These are phyloP conservation scores for Alfaro cultratus DNA, from an alignment of 2,797 vertebrate genomes.

Conservation along the genomic window DNA sequence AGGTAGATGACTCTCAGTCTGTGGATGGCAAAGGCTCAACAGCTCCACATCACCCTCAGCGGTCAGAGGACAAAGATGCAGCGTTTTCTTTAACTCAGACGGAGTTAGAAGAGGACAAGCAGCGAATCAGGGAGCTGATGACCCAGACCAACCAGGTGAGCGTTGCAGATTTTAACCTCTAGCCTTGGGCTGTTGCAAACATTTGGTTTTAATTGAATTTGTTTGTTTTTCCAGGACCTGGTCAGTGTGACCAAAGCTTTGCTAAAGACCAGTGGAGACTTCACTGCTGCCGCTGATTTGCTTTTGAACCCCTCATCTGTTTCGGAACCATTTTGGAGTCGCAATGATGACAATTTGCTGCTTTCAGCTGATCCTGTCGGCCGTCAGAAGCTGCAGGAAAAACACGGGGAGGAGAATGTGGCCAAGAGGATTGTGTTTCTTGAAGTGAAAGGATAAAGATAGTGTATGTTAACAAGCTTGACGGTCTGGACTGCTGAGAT, in stretches of 20 bases:
- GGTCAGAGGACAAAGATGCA: background rate
- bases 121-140: constrained; percentile 82
- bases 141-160: constrained; percentile 77
- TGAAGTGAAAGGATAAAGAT: constrained; percentile 45
- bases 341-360: constrained; percentile 67
- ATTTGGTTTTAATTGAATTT: background rate
- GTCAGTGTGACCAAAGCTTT: constrained; percentile 87
- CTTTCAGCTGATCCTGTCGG: constrained; percentile 37
- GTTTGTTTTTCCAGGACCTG: constrained; percentile 72
- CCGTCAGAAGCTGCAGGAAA: constrained; percentile 63
- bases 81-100: constrained; percentile 53
- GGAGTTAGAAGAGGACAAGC: constrained; percentile 70
- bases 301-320: constrained; percentile 49
- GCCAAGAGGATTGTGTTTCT: constrained; percentile 76
- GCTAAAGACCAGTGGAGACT: constrained; percentile 88
- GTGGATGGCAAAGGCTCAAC: background rate
- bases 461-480: fast-evolving
- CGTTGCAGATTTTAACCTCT: background rate
- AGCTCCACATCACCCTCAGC: constrained; percentile 9
- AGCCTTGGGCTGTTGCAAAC: background rate
- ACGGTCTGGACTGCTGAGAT: background rate
- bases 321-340: constrained; percentile 63
- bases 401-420: constrained; percentile 70
- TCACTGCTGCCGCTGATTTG: constrained; percentile 78
- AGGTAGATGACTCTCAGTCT: constrained; percentile 58